Evolutionary conservation across 2,113 vertebrate species (phyloP).

Genomic region (Hyla sarda): DNA sequence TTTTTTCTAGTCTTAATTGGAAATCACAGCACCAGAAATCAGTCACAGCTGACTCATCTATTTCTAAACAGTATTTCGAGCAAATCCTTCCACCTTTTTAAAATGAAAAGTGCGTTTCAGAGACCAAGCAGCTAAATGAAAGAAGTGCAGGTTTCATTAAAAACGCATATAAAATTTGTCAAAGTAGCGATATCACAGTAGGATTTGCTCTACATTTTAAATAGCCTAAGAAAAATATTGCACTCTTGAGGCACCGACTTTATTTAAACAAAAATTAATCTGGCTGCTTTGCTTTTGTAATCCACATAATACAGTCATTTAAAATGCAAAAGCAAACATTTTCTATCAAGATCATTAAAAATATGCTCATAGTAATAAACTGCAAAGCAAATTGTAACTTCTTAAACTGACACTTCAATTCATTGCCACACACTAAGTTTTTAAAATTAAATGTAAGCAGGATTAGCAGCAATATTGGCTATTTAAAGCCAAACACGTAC

Average conservation of each 20-base stretch:
- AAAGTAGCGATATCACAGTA: slow-evolving; percentile 25
- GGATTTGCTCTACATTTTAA: slow-evolving; percentile 45
- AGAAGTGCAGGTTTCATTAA: slow-evolving; percentile 45
- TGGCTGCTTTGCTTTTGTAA: slow-evolving; percentile 41
- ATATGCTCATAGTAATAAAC: slow-evolving; percentile 22
- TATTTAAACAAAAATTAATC: slow-evolving; percentile 33
- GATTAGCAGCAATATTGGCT: neutral
- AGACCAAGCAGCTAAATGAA: slow-evolving; percentile 31
- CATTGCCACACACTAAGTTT: neutral
- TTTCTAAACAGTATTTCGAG: slow-evolving; percentile 24
- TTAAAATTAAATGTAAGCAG: neutral
- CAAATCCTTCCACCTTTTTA: slow-evolving; percentile 44
- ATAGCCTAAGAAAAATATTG: slow-evolving; percentile 38
- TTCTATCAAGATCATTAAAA: slow-evolving; percentile 18
- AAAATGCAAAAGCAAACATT: slow-evolving; percentile 49
- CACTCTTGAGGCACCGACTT: slow-evolving; percentile 33
- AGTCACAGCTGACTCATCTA: slow-evolving; percentile 55
- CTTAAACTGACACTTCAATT: neutral
- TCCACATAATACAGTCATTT: slow-evolving; percentile 43
- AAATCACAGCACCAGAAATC: slow-evolving; percentile 48
- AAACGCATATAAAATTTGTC: slow-evolving; percentile 49
- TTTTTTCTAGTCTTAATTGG: slow-evolving; percentile 52
- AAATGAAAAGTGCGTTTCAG: slow-evolving; percentile 48
- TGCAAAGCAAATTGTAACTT: slow-evolving; percentile 20
- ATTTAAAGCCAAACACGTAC: neutral